Evolutionary conservation across 2,797 vertebrate species (phyloP), one percentile per base, ranked within the genome.

Genomic region (Arctocebus calabarensis): DNA sequence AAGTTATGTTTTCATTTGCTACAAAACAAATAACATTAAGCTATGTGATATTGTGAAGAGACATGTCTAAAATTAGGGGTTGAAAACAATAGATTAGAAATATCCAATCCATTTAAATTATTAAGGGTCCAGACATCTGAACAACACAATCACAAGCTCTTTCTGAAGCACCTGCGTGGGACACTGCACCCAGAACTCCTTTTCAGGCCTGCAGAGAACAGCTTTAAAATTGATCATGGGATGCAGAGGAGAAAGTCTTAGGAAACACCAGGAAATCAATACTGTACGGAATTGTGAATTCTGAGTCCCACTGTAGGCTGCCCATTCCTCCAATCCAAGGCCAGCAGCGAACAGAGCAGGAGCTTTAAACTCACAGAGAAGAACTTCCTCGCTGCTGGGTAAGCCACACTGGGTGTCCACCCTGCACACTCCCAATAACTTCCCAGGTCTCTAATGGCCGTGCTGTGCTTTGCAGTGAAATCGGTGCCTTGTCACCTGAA

Each of bases 341-440:
- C 79, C 10, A 5, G 25, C 0, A n/a, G 55, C 20, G 7, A 14
- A 25, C 45, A 9, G 64, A 40, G 20, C 0, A 3, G 40, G 45
- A 20, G 43, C 11, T 61, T 43, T 55, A 29, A 64, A 70, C 32
- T 61, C 61, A 48, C 0, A 1, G 17, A 81, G 14, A 22, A 45
- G 43, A 57, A 19, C 13, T n/a, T 12, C 2, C 29, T 19, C 23
- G 34, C 12, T 45, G 75, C 9, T 23, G 2, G 64, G 32, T 7
- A n/a, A 34, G 45, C 19, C 52, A 22, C 16, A 14, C 1, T 7
- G 5, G 3, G 8, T 3, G 13, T 7, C 73, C 45, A 7, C 17
- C 22, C 1, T 2, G 20, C 55, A 32, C 1, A 0, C 17, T 27
- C 10, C 29, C n/a, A 23, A 2, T 20, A 14, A 29, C 59, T 22